These are phyloP conservation scores for Hylomyscus alleni DNA, from an alignment of 2,797 vertebrate species.

Conservation along the genomic window DNA sequence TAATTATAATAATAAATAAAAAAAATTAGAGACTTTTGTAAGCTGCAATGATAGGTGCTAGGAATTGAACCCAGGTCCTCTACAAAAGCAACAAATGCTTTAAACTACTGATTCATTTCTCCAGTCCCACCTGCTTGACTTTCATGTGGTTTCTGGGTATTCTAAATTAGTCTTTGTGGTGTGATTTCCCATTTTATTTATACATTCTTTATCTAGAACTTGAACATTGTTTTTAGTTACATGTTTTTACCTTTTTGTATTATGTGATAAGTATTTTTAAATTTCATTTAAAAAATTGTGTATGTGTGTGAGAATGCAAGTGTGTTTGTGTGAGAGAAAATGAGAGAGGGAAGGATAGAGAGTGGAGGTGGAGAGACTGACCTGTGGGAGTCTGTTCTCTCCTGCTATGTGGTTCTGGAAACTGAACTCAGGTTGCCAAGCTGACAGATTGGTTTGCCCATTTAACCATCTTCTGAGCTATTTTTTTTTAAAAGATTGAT, in stretches of 20 bases:
- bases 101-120: neutral
- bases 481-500: neutral
- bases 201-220: neutral
- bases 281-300: neutral
- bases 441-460: no score
- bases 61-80: neutral
- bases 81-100: neutral
- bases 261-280: neutral
- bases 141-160: neutral
- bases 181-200: neutral
- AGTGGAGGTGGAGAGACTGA: neutral
- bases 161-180: neutral
- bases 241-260: neutral
- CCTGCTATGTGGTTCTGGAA: neutral
- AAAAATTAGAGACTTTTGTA: neutral
- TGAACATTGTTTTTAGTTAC: neutral
- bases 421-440: neutral
- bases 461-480: neutral
- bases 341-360: no score
- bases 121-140: neutral
- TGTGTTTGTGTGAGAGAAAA: no score
- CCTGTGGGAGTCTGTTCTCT: neutral
- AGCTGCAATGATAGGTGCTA: neutral
- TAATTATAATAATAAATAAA: no score
- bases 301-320: neutral